Conservation (phyloP, 1,140 invertebrate species). For the Patella vulgata region DNA sequence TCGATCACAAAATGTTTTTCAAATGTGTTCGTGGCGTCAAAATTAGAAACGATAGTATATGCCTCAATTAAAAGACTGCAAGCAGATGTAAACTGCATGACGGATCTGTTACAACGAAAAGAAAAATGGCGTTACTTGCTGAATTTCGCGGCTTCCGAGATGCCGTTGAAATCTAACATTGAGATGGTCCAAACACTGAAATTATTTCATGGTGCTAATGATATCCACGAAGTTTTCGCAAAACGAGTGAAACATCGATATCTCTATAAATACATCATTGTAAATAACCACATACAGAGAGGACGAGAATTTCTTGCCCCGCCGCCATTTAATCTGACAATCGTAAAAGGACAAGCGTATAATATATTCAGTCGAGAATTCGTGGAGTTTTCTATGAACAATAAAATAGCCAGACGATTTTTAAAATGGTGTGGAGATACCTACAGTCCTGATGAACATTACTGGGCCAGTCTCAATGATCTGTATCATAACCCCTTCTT, state of each 20-base stretch:
- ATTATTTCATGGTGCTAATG: no score
- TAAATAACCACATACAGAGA: constrained; percentile 8
- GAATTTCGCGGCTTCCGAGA: no score
- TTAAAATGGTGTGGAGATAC: constrained; percentile 50
- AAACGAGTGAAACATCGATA: no score
- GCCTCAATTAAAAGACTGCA: not conserved
- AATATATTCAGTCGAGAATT: constrained; percentile 49
- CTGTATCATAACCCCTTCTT: constrained; percentile 40
- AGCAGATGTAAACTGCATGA: not conserved
- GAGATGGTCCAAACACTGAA: no score
- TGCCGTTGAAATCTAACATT: no score
- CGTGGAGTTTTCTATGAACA: constrained; percentile 43
- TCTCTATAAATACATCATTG: not conserved
- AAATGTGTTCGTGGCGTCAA: constrained; percentile 44
- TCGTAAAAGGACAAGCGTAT: constrained; percentile 52
- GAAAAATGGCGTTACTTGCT: no score
- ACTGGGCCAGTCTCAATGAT: constrained; percentile 53
- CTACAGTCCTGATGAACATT: constrained; percentile 55
- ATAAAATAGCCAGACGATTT: constrained; percentile 38
- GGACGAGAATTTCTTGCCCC: constrained; percentile 8
- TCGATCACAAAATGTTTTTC: constrained; percentile 35
- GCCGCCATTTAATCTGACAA: constrained; percentile 44
- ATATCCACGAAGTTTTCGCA: no score
- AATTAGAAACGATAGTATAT: not conserved
- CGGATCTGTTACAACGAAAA: no score